Base-by-base conservation (phyloP, 2,797 vertebrate species). In the Coccyzus lansbergi region DNA sequence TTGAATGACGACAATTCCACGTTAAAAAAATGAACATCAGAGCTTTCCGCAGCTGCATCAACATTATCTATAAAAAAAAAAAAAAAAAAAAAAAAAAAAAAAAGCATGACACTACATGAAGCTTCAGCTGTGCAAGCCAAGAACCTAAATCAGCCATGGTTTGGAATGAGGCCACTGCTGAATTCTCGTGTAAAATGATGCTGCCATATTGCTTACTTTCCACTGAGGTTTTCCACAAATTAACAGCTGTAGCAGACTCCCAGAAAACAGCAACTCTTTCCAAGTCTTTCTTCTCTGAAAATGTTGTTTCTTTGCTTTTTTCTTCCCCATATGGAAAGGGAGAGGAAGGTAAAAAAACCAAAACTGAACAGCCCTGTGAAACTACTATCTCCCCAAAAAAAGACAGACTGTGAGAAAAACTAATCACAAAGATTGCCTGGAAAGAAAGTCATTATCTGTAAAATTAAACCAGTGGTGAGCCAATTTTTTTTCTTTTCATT, bases 221-320 rank as follows among this genome's bases (percentile, higher is more conserved):
- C 97, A 95, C 94, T 92, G 96, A 97, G 96, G 94, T 93, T 97
- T 97, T 95, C 96, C 96, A 96, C 96, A 94, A 97, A 97, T 95
- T 91, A 98, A 96, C 97, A 98, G 97, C 96, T 98, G 97, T 97
- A 98, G 92, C 81, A 97, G 93, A 91, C 93, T 95, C 94, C 69
- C 91, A 96, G 96, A 97, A 97, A 97, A 96, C 67, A 76, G 55
- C 20, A 93, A 62, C 63, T 48, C 72, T 79, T 86, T 95, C 97
- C 96, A 97, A 96, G 96, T 48, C 97, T 97, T 97, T 97, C 96
- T 97, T 97, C 97, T 97, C 93, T 94, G 74, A 95, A 93, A 96
- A 86, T 56, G 86, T 81, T 93, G 71, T 92, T 96, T 86, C 64
- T 92, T 95, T 94, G 94, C 89, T 96, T 94, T 78, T 79, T 72